Evolutionary conservation across 1,140 invertebrate genomes (phyloP).

Genomic region (Brevipalpus yothersi): DNA sequence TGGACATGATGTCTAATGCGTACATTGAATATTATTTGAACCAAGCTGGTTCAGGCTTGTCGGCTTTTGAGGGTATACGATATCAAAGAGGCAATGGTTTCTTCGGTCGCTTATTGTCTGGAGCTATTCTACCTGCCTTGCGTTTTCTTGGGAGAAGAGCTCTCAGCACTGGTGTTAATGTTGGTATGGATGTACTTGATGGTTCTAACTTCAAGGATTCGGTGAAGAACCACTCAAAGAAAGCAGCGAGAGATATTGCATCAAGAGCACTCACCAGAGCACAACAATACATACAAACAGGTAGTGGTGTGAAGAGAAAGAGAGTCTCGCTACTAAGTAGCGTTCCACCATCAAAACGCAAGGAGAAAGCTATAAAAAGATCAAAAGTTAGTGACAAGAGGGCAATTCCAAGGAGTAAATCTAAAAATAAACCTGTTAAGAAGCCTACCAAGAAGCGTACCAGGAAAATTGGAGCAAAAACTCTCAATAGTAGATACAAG

Average conservation of each 20-base stretch:
- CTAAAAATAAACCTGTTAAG: background rate
- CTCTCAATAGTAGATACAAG: no score
- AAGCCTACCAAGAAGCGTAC: background rate
- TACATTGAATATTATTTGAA: no score
- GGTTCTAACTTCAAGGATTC: no score
- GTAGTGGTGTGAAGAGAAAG: background rate
- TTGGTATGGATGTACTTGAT: no score
- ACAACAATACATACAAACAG: background rate
- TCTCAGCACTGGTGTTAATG: no score
- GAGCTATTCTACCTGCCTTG: no score
- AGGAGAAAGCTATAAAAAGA: no score
- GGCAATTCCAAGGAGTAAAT: no score
- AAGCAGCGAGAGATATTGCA: background rate
- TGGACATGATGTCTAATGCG: no score
- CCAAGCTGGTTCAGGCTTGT: background rate
- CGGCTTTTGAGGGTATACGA: background rate
- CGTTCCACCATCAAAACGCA: background rate
- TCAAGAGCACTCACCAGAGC: background rate
- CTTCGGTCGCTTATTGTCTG: background rate
- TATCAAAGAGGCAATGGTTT: slow-evolving; percentile 2
- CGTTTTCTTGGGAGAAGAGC: no score
- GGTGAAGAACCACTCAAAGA: background rate
- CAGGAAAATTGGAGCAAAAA: background rate
- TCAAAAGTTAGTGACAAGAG: no score
- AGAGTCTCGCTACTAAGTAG: background rate